Evolutionary conservation across 2,113 vertebrate genomes (phyloP), one percentile per base, ranked within the genome.

Genomic region (Anseranas semipalmata): DNA sequence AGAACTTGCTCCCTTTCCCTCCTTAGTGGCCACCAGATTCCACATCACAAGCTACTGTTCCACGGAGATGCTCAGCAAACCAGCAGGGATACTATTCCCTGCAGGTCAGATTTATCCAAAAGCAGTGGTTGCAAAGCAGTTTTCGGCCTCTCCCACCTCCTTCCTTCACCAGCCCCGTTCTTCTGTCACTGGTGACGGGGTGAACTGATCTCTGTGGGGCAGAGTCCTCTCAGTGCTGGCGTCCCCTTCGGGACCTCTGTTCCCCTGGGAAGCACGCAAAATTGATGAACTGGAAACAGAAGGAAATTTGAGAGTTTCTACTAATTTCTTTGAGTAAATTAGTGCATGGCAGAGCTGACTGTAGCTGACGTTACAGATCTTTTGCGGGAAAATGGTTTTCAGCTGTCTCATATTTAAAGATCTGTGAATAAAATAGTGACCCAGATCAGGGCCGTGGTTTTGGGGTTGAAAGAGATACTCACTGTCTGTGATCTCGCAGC

Each of bases 61-160:
- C 8, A 0, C 46, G 48, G 30, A 5, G 12, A 5, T 78, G 41
- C 66, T 58, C 16, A 48, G 60, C 25, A 70, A 35, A 12, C 28
- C 5, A 14, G 4, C 0, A 2, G 59, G 16, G 73, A 43, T 53
- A 25, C 65, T 6, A 43, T 6, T 82, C n/a, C 55, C 5, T 6
- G 35, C 1, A 0, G 32, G 19, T 56, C 46, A 11, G 72, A 25
- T 9, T 50, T 76, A 24, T 7, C 62, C 62, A 27, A 19, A 25
- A 48, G n/a, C n/a, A 9, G 41, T 32, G 35, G 20, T 41, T 91
- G 74, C 55, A 55, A 35, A 68, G 46, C 70, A 63, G n/a, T 7
- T n/a, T 72, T n/a, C 9, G 30, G 17, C 37, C 3, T 2, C 6
- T 71, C 55, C 41, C 0, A 1, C n/a, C 3, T 33, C 8, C 16